Base-by-base conservation (phyloP, 2,113 vertebrate species). In the Dromiciops gliroides region DNA sequence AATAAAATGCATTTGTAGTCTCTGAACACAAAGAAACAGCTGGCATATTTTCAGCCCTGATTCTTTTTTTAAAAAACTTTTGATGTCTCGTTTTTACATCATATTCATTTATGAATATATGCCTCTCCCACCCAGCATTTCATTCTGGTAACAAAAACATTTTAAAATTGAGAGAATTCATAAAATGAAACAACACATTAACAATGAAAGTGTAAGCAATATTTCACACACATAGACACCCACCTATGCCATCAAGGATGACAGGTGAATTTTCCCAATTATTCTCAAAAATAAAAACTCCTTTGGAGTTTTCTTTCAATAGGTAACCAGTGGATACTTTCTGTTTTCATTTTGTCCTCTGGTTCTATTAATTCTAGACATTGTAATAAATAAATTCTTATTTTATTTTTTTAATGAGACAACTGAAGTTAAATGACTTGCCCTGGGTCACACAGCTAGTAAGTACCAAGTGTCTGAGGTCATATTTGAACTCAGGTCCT, bases 11-110 rank as follows among this genome's bases (percentile, higher is more conserved):
- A 48, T 89, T 3, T 50, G 37, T 89, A 91, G 89, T 95, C 37
- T 91, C 50, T 51, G 22, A 51, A 51, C 28, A 89, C 37, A 67
- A 44, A 90, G 24, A 89, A 92, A 94, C 28, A 53, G 16, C 89
- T 93, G 90, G 91, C 44, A 93, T 28, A 94, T 75, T n/a, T 75
- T 75, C 37, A 44, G 16, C 19, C 37, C 37, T 44, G 14, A 44
- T 75, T 75, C 67, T 75, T 75, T 75, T 75, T 75, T 75, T 44
- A 44, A 75, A 60, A 56, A 75, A 50, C 92, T 47, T 92, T 90
- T 92, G 67, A 92, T 88, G 53, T 92, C n/a, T 75, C 93, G 83
- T 88, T 91, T 94, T 90, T 93, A 49, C 2, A 83, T 50, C 50
- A 51, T 56, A 91, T 53, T 47, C 3, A 93, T 56, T 51, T 91